Evolutionary conservation across 2,797 vertebrate genomes (phyloP), one percentile per base, ranked within the genome.

Genomic region (Sandelia bainsii): DNA sequence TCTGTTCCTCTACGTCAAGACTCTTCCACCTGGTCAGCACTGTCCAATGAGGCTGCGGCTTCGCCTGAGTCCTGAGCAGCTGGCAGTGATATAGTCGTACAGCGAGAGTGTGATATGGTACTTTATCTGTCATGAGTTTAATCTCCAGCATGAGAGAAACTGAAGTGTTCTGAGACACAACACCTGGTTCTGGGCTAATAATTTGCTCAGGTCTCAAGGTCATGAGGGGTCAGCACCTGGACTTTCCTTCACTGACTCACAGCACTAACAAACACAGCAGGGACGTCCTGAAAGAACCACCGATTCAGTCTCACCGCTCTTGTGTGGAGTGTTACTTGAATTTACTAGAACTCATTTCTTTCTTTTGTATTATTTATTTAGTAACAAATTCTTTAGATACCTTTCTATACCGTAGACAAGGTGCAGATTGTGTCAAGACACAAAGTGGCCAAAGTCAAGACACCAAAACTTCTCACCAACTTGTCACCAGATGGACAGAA

Each of bases 61-160:
- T 8, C 34, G 64, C 63, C 79, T 89, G 84, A 68, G 89, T 86
- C 37, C 67, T 1, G 44, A 82, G 72, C 91, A 91, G 80, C 79
- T 84, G 90, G 34, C 65, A 40, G 58, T 8, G 84, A 84, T 87
- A 88, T 89, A 81, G 69, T 79, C 67, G 3, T 53, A 44, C 57
- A 39, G 37, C 10, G 9, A 34, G 9, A 39, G 12, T 8, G 10
- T 74, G 79, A 87, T 82, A 82, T 32, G 25, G 66, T 23, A 29
- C 60, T 75, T 66, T 72, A 81, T 84, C 72, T 81, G 62, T 53
- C 71, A 60, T 16, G 20, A 63, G 45, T 80, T 81, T 66, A 59
- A 80, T 77, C 75, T 78, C 46, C 64, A 51, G 56, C 67, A 4
- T 52, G 59, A 65, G 48, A 69, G 42, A 62, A 52, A 23, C 56